Evolutionary conservation across 2,888 invertebrate genomes (phyloP).

Genomic region (Lepidocyrtinus sp.): DNA sequence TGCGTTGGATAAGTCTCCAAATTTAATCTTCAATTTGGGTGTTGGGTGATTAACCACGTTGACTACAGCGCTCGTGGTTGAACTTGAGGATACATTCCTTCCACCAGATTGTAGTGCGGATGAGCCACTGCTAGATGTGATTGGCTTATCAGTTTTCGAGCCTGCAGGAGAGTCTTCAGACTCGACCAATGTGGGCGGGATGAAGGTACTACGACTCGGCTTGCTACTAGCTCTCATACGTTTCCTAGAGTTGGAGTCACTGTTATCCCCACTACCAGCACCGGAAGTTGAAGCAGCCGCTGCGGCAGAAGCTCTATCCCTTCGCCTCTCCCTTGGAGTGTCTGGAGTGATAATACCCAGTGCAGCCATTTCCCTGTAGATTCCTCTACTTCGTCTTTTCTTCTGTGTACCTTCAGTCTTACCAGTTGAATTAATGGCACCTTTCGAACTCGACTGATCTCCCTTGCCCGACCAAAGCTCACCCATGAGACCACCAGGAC

Average conservation of each 20-base stretch:
- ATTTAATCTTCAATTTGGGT: constrained; percentile 70
- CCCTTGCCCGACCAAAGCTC: constrained; percentile 19
- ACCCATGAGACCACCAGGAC: constrained; percentile 17
- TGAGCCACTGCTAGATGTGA: not conserved
- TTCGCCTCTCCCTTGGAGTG: constrained; percentile 61
- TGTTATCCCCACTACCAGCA: not conserved
- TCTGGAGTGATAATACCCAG: constrained; percentile 67
- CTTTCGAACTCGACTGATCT: not conserved
- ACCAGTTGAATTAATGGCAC: not conserved
- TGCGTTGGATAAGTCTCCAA: constrained; percentile 63
- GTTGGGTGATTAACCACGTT: constrained; percentile 68
- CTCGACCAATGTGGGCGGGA: constrained; percentile 68
- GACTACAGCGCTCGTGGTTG: constrained; percentile 48
- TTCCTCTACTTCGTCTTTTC: constrained; percentile 74
- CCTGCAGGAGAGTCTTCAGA: constrained; percentile 50
- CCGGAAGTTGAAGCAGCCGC: constrained; percentile 16
- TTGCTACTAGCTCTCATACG: constrained; percentile 69
- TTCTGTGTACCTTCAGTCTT: constrained; percentile 64
- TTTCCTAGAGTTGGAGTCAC: constrained; percentile 73
- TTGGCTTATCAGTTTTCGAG: constrained; percentile 14
- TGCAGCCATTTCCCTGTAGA: constrained; percentile 70
- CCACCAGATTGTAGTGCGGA: not conserved
- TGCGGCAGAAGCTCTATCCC: constrained; percentile 52
- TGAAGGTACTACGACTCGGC: constrained; percentile 66
- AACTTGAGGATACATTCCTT: not conserved